Evolutionary conservation across 2,888 invertebrate genomes (phyloP).

Genomic region (Lysandra bellargus): DNA sequence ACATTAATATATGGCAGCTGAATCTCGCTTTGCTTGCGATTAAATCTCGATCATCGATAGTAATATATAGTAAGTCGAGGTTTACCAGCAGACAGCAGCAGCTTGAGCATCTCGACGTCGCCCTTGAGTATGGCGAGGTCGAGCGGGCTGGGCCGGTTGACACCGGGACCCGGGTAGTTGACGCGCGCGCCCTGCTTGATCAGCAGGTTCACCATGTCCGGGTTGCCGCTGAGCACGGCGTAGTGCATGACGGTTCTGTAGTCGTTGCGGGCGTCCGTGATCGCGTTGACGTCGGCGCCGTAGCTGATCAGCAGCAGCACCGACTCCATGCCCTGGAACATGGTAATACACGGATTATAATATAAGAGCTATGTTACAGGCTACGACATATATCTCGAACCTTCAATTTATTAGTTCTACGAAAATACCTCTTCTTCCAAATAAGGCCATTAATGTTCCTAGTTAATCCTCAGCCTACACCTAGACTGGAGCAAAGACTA

Average conservation of each 20-base stretch:
- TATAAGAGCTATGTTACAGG: background rate
- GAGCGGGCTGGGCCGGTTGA: conserved; percentile 88
- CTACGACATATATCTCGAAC: background rate
- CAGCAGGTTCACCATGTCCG: conserved; percentile 87
- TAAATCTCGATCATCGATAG: too few species aligned
- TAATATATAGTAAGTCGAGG: too few species aligned
- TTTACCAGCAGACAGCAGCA: conserved; percentile 85
- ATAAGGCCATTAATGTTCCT: too few species aligned
- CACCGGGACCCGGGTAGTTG: conserved; percentile 81
- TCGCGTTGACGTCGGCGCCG: conserved; percentile 93
- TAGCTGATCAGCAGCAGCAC: conserved; percentile 87
- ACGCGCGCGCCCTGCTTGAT: conserved; percentile 90
- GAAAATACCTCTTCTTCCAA: too few species aligned
- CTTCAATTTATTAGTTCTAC: too few species aligned
- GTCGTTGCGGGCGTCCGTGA: conserved; percentile 92
- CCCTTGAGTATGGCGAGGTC: conserved; percentile 93
- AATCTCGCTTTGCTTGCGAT: too few species aligned
- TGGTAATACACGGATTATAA: background rate
- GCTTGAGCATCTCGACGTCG: conserved; percentile 85
- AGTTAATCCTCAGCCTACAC: too few species aligned
- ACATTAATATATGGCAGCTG: too few species aligned
- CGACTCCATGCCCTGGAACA: conserved; percentile 84
- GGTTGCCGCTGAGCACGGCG: conserved; percentile 85
- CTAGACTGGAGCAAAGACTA: too few species aligned
- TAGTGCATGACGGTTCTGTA: conserved; percentile 93